Base-by-base conservation (phyloP, 2,113 vertebrate genomes). In the Lophochroa leadbeateri region DNA sequence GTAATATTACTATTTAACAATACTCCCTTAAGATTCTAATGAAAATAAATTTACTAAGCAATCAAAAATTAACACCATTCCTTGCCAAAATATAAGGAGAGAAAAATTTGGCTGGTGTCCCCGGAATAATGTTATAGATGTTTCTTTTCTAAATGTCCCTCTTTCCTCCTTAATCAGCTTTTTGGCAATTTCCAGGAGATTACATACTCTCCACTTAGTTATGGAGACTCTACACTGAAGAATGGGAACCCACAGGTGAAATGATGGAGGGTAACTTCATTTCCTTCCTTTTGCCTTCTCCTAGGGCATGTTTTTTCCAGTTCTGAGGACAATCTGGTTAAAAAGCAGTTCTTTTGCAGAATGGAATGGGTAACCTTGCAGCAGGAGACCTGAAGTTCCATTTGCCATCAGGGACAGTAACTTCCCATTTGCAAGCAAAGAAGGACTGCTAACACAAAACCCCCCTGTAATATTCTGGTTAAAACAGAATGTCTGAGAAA, bases 1-100 rank as follows among this genome's bases (percentile, higher is more conserved):
- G 31, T 24, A 92, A 91, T 57, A 83, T 50, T 50, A 93, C 91
- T 90, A 88, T 88, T 92, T 90, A 77, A 80, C 4, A 74, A 72
- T 72, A 60, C 6, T 80, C n/a, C 25, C 43, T 80, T 23, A 91
- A 77, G 28, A 46, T 91, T 92, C 41, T 67, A 82, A 77, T 35
- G 19, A 88, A 93, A 85, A 88, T 86, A 90, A 85, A 80, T 63
- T 41, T 90, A 65, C 16, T 76, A 33, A 90, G 31, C 19, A 61
- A 84, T 29, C 35, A 58, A 78, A 93, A 87, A 87, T 80, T 67
- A 82, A 43, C 58, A 90, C 5, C 7, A 65, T 23, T 55, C 31
- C 24, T 72, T 85, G 37, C 6, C n/a, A 88, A 88, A 85, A 58
- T 35, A 21, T 17, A 88, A 77, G 20, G 29, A 89, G 71, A 72